Percentiles rank a stretch among this genome's conserved stretches.
Evolutionary conservation across 2,797 vertebrate species (phyloP).

Genomic region (Epinephelus awoara): DNA sequence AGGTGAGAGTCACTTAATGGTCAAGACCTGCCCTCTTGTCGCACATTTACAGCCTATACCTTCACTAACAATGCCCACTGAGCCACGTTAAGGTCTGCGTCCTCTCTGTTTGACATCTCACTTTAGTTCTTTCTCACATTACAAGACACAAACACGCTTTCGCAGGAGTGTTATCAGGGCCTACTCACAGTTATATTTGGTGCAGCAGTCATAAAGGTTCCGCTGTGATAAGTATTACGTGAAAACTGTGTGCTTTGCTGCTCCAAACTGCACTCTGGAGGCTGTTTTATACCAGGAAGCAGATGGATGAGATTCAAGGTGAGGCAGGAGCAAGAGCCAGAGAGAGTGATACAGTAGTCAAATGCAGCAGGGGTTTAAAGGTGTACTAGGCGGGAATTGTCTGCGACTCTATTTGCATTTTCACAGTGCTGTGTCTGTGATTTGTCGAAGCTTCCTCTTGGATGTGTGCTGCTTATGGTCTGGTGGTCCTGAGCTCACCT

Average conservation of each 20-base stretch:
- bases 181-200: conserved; percentile 16
- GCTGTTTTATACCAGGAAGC: conserved; percentile 8
- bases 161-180: conserved; percentile 17
- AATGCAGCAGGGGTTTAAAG: neutral
- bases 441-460: too few relatives aligned
- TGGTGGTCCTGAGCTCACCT: too few relatives aligned
- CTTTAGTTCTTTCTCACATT: neutral
- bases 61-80: conserved; percentile 1
- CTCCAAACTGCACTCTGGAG: conserved; percentile 15
- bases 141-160: neutral
- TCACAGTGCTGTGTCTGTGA: too few relatives aligned
- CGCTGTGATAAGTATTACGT: conserved; percentile 13
- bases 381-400: too few relatives aligned
- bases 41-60: neutral
- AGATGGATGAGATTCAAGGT: conserved; percentile 13
- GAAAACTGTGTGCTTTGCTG: neutral
- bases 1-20: conserved; percentile 11
- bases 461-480: too few relatives aligned
- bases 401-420: too few relatives aligned
- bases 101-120: neutral
- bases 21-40: conserved; percentile 22
- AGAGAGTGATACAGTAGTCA: neutral
- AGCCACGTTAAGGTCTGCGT: neutral
- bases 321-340: neutral
- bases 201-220: conserved; percentile 11